Evolutionary conservation across 2,888 invertebrate genomes (phyloP), one percentile per base, ranked within the genome.

Genomic region (Napeogenes sylphis): DNA sequence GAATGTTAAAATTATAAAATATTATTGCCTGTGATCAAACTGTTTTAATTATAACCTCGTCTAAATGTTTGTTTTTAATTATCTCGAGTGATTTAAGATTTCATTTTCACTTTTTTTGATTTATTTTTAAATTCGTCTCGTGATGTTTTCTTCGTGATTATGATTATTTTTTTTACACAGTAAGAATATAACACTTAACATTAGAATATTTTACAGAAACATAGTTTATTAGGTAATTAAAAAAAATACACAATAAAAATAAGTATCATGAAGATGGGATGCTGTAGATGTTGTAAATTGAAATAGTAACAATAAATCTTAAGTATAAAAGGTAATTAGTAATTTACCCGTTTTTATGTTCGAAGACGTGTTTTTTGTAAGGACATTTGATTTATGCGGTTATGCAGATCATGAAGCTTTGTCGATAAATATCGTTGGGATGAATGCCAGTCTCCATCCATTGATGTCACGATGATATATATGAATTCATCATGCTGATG

Each of bases 381-480:
- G 63, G 59, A 68, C 68, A 65, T 73, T 73, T 75, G 73, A 77
- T 77, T 81, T 75, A 76, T 75, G 71, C 71, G 65, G 74, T 73
- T 75, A 75, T 79, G 72, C 75, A 74, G 70, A 76, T 79, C 77
- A 75, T 76, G 75, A 21, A 74, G 74, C 72, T 73, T 67, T 70
- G 70, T 77, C 21, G 21, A 21, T 79, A 75, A 77, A 77, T 78
- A 74, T 73, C 64, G 68, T 67, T 69, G 70, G 63, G 67, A 66
- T 21, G 21, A 21, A 69, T 68, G 63, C 69, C 71, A 66, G 70
- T 62, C 67, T 21, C 21, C 21, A 21, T 21, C 21, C 21, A 68
- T 74, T 79, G 76, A 79, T 78, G 76, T 71, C 76, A 71, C 66
- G 68, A 47, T 69, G 70, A 74, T 74, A 81, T 83, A 83, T 82